Conservation (phyloP, 2,797 vertebrate genomes). For the Parauchenoglanis punctatus region DNA sequence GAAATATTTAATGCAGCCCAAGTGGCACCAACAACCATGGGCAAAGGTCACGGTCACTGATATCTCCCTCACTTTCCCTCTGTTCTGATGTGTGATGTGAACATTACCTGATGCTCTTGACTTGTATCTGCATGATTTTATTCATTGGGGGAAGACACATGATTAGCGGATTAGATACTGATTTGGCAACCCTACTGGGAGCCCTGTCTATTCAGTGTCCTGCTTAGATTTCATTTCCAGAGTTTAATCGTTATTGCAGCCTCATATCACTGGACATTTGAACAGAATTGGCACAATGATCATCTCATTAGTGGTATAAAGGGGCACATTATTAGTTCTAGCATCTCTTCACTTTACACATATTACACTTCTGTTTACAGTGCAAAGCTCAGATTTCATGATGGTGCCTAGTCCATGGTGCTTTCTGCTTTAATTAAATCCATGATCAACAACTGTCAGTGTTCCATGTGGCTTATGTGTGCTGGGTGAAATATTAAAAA, state of each 20-base stretch:
- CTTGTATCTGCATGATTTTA: not conserved
- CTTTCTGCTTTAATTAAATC: not conserved
- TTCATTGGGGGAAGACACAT: not conserved
- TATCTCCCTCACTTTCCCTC: not conserved
- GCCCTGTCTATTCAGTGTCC: not conserved
- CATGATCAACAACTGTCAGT: not conserved
- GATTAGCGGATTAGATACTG: not conserved
- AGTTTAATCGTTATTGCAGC: conserved; percentile 4
- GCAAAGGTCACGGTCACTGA: not conserved
- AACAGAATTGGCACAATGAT: not conserved
- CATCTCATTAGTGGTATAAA: not conserved
- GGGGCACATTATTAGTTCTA: not conserved
- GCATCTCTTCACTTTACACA: not conserved
- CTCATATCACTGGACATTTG: not conserved
- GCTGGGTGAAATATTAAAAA: not conserved
- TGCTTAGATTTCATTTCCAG: conserved; percentile 44
- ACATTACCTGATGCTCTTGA: not conserved
- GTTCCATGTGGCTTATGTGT: not conserved
- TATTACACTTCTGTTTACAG: not conserved
- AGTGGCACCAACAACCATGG: not conserved
- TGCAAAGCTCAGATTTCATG: not conserved
- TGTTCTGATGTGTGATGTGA: not conserved
- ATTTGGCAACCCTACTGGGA: not conserved
- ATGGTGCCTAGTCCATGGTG: not conserved
- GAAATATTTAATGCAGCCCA: not conserved